These are phyloP conservation scores for Phyllostomus hastatus DNA, from an alignment of 2,113 vertebrate genomes.

Conservation along the genomic window DNA sequence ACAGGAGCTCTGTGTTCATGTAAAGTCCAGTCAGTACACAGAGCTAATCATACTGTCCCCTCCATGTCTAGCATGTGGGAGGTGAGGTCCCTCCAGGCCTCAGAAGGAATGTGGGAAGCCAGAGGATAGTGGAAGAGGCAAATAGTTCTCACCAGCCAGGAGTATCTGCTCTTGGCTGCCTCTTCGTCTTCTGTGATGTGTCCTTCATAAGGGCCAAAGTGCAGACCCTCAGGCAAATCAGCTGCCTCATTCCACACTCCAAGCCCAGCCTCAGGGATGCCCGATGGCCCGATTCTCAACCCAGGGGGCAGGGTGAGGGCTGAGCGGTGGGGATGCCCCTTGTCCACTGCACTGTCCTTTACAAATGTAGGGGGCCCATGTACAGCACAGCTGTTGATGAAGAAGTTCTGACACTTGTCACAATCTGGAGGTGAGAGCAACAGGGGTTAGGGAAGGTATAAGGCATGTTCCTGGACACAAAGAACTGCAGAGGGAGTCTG, in stretches of 20 bases:
- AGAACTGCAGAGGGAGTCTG: background rate
- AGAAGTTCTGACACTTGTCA: slow-evolving; percentile 83
- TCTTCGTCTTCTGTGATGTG: slow-evolving; percentile 79
- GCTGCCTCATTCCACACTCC: slow-evolving; percentile 86
- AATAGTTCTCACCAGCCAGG: slow-evolving; percentile 85
- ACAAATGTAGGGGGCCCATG: slow-evolving; percentile 81
- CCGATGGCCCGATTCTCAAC: slow-evolving; percentile 82
- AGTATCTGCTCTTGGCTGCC: slow-evolving; percentile 81
- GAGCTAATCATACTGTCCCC: background rate
- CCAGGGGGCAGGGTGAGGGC: slow-evolving; percentile 85
- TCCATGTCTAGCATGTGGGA: background rate
- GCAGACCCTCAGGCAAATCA: slow-evolving; percentile 81
- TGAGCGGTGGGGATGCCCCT: slow-evolving; percentile 79
- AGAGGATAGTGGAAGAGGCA: background rate
- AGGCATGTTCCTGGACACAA: background rate
- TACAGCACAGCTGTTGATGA: slow-evolving; percentile 78
- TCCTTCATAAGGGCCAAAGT: slow-evolving; percentile 88
- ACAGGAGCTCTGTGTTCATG: background rate
- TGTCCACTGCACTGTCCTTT: slow-evolving; percentile 78
- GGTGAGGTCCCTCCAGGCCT: no score
- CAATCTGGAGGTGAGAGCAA: slow-evolving; percentile 78
- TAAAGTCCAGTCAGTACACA: background rate
- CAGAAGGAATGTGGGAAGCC: background rate
- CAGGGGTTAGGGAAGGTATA: background rate
- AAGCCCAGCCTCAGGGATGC: slow-evolving; percentile 83